Evolutionary conservation across 1,140 invertebrate species (phyloP).

Genomic region (Macrotrachela quadricornifera): DNA sequence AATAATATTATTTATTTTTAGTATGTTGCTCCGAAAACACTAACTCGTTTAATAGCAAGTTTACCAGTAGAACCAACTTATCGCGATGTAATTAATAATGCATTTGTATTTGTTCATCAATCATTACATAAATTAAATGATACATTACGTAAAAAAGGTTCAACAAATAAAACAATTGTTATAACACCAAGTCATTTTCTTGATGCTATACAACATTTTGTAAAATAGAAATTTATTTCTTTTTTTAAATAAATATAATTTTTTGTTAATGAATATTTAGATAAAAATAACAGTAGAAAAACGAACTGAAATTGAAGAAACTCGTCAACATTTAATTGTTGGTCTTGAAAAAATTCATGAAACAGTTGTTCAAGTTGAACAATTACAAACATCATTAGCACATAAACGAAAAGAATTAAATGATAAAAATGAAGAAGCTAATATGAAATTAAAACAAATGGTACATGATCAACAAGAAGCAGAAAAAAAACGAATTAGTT

Average conservation of each 20-base stretch:
- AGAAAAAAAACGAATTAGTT: constrained; percentile 90
- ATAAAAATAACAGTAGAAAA: constrained; percentile 69
- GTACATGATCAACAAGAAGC: constrained; percentile 95
- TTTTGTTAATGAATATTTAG: no score
- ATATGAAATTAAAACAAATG: constrained; percentile 93
- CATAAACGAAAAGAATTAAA: constrained; percentile 73
- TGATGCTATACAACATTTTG: constrained; percentile 97
- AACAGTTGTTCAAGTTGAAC: constrained; percentile 95
- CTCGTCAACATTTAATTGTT: constrained; percentile 92
- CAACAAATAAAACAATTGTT: constrained; percentile 41
- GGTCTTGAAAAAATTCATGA: constrained; percentile 94
- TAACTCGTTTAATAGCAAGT: no score
- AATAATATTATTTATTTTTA: no score
- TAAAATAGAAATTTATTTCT: constrained; percentile 13
- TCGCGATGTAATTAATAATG: constrained; percentile 82
- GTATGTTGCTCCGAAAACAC: no score
- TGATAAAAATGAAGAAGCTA: constrained; percentile 91
- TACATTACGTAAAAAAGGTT: no score
- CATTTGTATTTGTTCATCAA: constrained; percentile 79
- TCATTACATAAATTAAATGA: no score
- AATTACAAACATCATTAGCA: constrained; percentile 92
- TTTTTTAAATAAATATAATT: no score
- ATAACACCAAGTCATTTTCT: constrained; percentile 92
- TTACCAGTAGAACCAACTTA: no score
- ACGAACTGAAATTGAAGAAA: constrained; percentile 85